Base-by-base conservation (phyloP, 2,888 invertebrate genomes). In the Cacoxenus indagator region DNA sequence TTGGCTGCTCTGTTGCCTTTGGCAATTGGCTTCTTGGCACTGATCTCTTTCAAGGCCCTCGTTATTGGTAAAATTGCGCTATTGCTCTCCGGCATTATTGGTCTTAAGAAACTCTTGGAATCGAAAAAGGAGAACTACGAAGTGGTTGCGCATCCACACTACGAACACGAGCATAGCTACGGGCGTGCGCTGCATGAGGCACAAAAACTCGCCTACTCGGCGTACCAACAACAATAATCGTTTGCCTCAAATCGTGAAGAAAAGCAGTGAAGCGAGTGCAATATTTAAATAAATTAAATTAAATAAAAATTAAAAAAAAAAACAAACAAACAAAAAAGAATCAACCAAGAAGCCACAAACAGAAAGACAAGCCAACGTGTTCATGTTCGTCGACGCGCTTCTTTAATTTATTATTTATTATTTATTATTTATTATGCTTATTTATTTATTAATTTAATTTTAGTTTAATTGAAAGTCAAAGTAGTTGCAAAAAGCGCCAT, bases 41-140 rank as follows among this genome's bases (percentile, higher is more conserved):
- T 95, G 73, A 90, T 95, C 57, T 94, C 95, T 51, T 91, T 95
- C 90, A 95, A 96, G 90, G 95, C 95, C 72, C 90, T 96, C 76
- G 89, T 95, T 83, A 91, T 95, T 77, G 95, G 94, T 80, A 96
- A 96, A 90, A 92, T 95, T 72, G 95, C 95, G 3, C 90, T 96
- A 24, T 90, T 95, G 67, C 91, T 95, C 73, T 92, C 94, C 65
- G 92, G 91, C 70, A 90, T 95, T 71, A 91, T 95, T 70, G 92
- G 91, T 2, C 87, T 93, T 70, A 92, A 92, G 88, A 95, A 95
- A 84, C 90, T 95, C 4, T 88, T 95, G 59, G 92, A 91, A 64
- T 91, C 91, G 61, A 93, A 94, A 86, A 90, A 92, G 70, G 92
- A 93, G 79, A 93, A 93, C 83, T 94, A 94, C 85, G 95, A 95